Evolutionary conservation across 2,888 invertebrate species (phyloP).

Genomic region (Trissonchulus sp.): DNA sequence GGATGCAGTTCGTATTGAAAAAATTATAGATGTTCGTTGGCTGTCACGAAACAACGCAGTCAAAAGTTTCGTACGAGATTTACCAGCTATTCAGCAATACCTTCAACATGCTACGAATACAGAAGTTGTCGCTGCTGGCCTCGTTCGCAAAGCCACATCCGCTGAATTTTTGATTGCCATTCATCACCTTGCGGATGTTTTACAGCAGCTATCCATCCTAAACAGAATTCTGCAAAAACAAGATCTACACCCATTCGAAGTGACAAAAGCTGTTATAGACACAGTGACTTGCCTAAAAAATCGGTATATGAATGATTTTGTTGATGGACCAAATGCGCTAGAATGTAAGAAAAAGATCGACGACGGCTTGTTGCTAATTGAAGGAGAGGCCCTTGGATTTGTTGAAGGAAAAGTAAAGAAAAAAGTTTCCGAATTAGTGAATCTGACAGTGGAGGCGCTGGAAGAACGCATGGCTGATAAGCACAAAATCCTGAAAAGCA

Average conservation of each 20-base stretch:
- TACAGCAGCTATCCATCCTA: background rate
- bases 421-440: background rate
- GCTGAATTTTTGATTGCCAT: background rate
- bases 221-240: background rate
- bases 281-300: background rate
- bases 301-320: background rate
- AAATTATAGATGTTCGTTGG: background rate
- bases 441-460: background rate
- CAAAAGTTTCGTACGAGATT: background rate
- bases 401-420: background rate
- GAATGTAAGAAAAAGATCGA: background rate
- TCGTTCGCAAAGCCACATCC: background rate
- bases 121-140: background rate
- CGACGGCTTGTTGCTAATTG: background rate
- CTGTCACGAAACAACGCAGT: background rate
- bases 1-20: background rate
- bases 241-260: constrained; percentile 15
- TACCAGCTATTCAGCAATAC: background rate
- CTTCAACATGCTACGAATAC: background rate
- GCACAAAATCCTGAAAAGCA: background rate
- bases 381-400: background rate
- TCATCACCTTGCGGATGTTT: background rate
- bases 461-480: background rate
- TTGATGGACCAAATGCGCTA: background rate
- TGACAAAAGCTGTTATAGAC: background rate